These are phyloP conservation scores for Thunnus maccoyii DNA, from an alignment of 2,113 vertebrate species.

Conservation along the genomic window DNA sequence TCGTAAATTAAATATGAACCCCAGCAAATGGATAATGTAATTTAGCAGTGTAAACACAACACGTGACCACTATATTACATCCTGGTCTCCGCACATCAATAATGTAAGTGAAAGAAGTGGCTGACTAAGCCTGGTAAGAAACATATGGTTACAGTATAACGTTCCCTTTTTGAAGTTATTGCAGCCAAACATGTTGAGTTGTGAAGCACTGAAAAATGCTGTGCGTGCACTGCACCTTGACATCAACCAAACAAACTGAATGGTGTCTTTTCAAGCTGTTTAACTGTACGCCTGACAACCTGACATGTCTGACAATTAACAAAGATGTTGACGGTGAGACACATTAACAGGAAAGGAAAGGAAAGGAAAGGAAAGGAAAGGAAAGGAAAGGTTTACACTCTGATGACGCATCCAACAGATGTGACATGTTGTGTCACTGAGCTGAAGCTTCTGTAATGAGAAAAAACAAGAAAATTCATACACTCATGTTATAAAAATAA, in stretches of 20 bases:
- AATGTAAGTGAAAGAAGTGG: not conserved
- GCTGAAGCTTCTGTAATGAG: not conserved
- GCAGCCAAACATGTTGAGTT: conserved; percentile 15
- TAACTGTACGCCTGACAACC: not conserved
- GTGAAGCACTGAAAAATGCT: not conserved
- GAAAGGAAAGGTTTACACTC: not conserved
- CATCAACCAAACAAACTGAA: not conserved
- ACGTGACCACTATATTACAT: not conserved
- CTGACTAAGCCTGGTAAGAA: not conserved
- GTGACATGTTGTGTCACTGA: not conserved
- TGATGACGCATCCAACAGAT: not conserved
- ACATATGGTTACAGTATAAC: not conserved
- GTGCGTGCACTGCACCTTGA: not conserved
- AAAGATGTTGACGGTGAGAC: not conserved
- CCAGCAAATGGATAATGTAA: conserved; percentile 30
- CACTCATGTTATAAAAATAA: too few relatives aligned
- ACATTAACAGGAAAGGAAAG: too few relatives aligned
- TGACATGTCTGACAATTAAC: conserved; percentile 29
- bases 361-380: not conserved
- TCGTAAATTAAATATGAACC: conserved; percentile 30
- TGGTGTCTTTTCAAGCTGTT: not conserved
- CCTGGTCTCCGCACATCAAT: conserved; percentile 7
- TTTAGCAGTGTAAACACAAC: conserved; percentile 10
- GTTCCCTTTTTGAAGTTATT: not conserved
- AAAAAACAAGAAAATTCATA: not conserved